Percentiles rank a stretch among this genome's conserved stretches.
Conservation (phyloP, 2,888 invertebrate species). For the Tribolium freemani region DNA sequence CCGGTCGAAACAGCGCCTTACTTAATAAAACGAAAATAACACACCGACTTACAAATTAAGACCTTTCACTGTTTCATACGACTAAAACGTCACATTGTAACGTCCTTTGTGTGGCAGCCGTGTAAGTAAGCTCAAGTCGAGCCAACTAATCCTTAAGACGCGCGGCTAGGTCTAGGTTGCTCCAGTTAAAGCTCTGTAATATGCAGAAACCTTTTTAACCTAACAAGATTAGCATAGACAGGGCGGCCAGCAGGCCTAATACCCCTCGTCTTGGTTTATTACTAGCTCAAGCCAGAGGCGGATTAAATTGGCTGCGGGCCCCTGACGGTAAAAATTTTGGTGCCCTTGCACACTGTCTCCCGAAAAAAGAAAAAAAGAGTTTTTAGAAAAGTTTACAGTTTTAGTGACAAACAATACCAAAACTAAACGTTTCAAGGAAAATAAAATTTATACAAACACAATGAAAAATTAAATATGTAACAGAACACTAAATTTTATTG, state of each 20-base stretch:
- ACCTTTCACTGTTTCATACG: slow-evolving; percentile 53
- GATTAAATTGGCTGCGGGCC: too few relatives aligned
- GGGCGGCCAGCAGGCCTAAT: slow-evolving; percentile 71
- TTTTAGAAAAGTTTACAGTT: too few relatives aligned
- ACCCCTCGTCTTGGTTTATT: slow-evolving; percentile 59
- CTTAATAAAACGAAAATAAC: slow-evolving; percentile 66
- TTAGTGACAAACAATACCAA: too few relatives aligned
- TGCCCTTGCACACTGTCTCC: too few relatives aligned
- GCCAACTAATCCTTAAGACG: slow-evolving; percentile 78
- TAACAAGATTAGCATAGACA: slow-evolving; percentile 80
- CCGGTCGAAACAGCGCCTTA: slow-evolving; percentile 57
- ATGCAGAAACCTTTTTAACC: slow-evolving; percentile 81
- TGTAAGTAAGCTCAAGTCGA: slow-evolving; percentile 68
- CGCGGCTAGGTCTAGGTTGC: slow-evolving; percentile 64
- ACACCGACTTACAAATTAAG: slow-evolving; percentile 62
- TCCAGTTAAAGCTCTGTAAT: slow-evolving; percentile 76
- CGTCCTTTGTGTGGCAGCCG: slow-evolving; percentile 66
- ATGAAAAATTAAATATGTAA: too few relatives aligned
- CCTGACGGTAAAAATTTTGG: too few relatives aligned
- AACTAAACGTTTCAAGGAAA: too few relatives aligned
- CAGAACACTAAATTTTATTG: too few relatives aligned
- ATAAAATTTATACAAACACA: too few relatives aligned
- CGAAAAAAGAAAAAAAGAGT: too few relatives aligned
- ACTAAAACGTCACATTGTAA: slow-evolving; percentile 61
- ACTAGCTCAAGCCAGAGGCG: slow-evolving; percentile 48